Base-by-base conservation (phyloP, 2,113 vertebrate genomes). In the Himantopus leucocephalus region DNA sequence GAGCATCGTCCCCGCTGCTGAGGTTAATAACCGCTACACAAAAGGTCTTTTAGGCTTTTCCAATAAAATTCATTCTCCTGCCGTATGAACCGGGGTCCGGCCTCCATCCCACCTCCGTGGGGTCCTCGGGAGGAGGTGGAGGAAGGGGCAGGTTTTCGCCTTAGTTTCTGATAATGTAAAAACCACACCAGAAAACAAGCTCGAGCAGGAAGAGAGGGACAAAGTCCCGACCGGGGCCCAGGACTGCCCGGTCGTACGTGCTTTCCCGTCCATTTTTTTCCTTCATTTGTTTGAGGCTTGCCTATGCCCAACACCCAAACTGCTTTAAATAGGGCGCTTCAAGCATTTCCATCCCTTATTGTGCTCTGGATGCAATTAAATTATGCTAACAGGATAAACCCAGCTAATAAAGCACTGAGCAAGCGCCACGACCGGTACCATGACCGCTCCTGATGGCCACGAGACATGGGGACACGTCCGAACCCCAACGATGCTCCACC, bases 381-480 rank as follows among this genome's bases (percentile, higher is more conserved):
- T 90, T 52, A 72, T 18, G n/a, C 22, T 79, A 76, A 93, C 1
- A 12, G 48, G 85, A 68, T 92, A 75, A 85, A 85, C 14, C 35
- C 26, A n/a, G 60, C 35, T 90, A 72, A 93, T 15, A 60, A 60
- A 90, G 71, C 26, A 4, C 71, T 1, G 6, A 85, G 73, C 24
- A 45, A 67, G n/a, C 10, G 1, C 64, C 70, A 12, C 2, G 3
- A 11, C 39, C 3, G 1, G 29, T 22, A n/a, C 71, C 16, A 1
- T 9, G 71, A 27, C 48, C 3, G 3, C 30, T 84, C 84, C 87
- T 14, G 50, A n/a, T 1, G 24, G 59, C 94, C 15, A 7, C 0
- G 6, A 64, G 45, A 71, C 1, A 0, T 0, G 2, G 84, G 67
- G 66, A 37, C 43, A 1, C 1, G 0, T 24, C 89, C 23, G 77